Evolutionary conservation across 2,113 vertebrate species (phyloP).

Genomic region (Hylia prasina): DNA sequence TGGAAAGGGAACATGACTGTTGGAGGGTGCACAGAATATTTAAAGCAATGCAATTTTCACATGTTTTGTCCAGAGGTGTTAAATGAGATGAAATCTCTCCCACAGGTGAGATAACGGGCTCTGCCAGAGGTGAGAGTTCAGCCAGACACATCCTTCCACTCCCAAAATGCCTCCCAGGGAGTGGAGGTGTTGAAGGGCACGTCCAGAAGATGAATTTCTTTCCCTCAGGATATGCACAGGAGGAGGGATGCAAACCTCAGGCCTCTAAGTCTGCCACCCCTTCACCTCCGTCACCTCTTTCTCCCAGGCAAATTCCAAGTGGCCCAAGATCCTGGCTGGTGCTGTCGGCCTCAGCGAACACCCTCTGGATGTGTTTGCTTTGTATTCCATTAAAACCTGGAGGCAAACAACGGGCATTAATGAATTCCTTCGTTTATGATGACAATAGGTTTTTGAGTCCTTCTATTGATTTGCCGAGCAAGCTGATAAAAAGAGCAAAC

Average conservation of each 20-base stretch:
- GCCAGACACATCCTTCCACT: not conserved
- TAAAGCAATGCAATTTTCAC: not conserved
- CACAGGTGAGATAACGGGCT: rapidly evolving
- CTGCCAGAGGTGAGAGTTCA: not conserved
- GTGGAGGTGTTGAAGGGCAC: rapidly evolving
- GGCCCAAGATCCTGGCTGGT: not conserved
- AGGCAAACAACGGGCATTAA: constrained; percentile 50
- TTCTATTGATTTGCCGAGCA: constrained; percentile 54
- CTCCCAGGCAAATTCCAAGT: not conserved
- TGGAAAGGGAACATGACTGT: not conserved
- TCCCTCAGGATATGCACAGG: not conserved
- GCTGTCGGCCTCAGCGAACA: not conserved
- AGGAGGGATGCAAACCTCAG: not conserved
- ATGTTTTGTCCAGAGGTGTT: not conserved
- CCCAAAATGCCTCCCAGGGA: not conserved
- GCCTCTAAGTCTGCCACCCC: not conserved
- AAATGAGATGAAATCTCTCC: not conserved
- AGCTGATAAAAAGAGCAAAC: constrained; percentile 58
- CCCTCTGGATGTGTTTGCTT: constrained; percentile 18
- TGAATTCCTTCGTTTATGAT: constrained; percentile 52
- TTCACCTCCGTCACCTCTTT: not conserved
- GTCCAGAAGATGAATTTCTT: not conserved
- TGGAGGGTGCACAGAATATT: not conserved
- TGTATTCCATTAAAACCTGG: constrained; percentile 28
- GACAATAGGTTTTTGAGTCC: constrained; percentile 39